These are phyloP conservation scores for Euphonia xanthogaster DNA, from an alignment of 2,797 vertebrate genomes.

Conservation along the genomic window DNA sequence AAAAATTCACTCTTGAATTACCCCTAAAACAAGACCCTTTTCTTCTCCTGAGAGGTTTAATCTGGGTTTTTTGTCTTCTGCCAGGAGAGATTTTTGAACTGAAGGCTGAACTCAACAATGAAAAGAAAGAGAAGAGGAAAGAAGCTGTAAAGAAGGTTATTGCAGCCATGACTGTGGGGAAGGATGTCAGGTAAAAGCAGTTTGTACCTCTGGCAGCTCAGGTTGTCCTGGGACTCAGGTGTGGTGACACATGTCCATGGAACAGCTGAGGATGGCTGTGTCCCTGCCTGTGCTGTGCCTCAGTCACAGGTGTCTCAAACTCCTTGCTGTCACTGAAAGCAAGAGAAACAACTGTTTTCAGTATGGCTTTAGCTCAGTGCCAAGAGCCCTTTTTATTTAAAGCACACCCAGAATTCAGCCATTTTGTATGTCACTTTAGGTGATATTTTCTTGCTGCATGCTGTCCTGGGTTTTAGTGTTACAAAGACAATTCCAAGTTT, in stretches of 20 bases:
- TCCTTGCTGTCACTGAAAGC: neutral
- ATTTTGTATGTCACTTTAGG: neutral
- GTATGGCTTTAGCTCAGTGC: neutral
- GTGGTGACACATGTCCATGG: fast-evolving
- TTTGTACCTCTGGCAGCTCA: neutral
- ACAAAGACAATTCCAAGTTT: neutral
- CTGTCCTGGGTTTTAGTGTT: neutral
- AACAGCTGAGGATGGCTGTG: neutral
- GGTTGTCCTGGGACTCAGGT: neutral
- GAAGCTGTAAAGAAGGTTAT: conserved; percentile 99
- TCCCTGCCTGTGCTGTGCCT: neutral
- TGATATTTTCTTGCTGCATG: neutral
- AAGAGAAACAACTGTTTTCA: neutral
- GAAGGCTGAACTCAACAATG: conserved; percentile 99
- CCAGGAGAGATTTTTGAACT: conserved; percentile 98
- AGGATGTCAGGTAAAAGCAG: conserved; percentile 91
- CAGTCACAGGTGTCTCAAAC: neutral
- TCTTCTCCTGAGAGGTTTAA: neutral
- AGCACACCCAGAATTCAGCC: neutral
- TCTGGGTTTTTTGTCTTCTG: conserved; percentile 7
- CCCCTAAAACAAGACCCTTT: neutral
- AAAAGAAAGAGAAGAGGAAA: conserved; percentile 99
- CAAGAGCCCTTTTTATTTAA: neutral
- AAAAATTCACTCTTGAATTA: neutral
- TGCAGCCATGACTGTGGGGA: conserved; percentile 98